phyloP scores from a whole-genome alignment of 2,113 vertebrate species.

The Lanius collurio region DNA sequence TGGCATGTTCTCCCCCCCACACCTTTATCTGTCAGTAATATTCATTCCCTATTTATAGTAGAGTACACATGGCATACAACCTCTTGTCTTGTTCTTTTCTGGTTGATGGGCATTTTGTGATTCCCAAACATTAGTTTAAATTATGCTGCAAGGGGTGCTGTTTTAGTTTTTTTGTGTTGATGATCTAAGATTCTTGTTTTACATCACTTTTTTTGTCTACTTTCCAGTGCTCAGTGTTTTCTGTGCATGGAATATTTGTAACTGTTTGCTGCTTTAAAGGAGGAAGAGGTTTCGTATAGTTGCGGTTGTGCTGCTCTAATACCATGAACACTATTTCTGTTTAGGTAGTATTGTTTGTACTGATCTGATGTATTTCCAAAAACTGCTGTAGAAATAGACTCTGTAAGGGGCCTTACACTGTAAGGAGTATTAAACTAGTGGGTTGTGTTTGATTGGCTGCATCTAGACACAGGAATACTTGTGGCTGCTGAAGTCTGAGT shows the following conservation, averaged over 20 bases:
- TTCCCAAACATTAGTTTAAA: neutral
- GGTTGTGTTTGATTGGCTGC: neutral
- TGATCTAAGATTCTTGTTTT: neutral
- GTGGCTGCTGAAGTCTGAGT: neutral
- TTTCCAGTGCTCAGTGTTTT: neutral
- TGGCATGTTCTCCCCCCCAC: neutral
- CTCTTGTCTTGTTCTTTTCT: neutral
- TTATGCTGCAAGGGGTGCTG: neutral
- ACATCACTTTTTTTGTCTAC: neutral
- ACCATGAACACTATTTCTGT: neutral
- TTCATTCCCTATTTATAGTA: neutral
- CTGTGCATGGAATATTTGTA: neutral
- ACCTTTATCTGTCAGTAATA: neutral
- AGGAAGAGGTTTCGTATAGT: neutral
- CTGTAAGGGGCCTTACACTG: too few species aligned
- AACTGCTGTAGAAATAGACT: neutral
- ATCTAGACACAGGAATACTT: neutral
- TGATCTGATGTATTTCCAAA: neutral
- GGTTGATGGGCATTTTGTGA: neutral
- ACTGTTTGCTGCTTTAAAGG: neutral
- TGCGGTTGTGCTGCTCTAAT: neutral
- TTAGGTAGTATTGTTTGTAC: neutral
- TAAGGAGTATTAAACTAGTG: neutral
- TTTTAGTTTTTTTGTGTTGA: neutral
- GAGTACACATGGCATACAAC: neutral